Base-by-base conservation (phyloP, 2,113 vertebrate species). In the Circaetus cinerascens region DNA sequence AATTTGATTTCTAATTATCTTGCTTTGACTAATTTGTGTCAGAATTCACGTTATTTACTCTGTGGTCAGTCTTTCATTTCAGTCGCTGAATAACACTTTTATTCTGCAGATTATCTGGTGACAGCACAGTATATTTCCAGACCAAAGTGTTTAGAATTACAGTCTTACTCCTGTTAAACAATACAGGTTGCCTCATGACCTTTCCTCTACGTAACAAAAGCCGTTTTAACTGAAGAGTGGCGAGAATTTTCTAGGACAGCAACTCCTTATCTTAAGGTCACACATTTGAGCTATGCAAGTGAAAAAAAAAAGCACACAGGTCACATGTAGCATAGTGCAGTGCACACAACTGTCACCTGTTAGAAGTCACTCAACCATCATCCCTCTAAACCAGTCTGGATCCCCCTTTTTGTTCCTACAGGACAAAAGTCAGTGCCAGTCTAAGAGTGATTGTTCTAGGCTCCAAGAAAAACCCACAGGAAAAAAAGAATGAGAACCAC, bases 401-500 rank as follows among this genome's bases (percentile, higher is more conserved):
- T 88, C 23, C 50, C 69, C 55, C 15, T 86, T 46, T 80, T 77
- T 59, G 2, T 40, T 93, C 34, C 38, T 66, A 60, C 9, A 40
- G 63, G 27, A 79, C 25, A 84, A 69, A 92, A 93, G 40, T 56
- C 77, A 67, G 45, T 57, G 69, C n/a, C 62, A 80, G 16, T 40
- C 48, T 69, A 51, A 90, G 40, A 90, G 40, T 25, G 23, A 55
- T 41, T 56, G 59, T 68, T 96, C 45, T 48, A 83, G 68, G 34
- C 29, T 90, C 71, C 38, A 59, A 81, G 60, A 86, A 91, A 94
- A 78, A 89, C 57, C 22, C 13, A 43, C n/a, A 66, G 51, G 71
- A 57, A 88, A 88, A 88, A 91, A 93, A 64, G 32, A 88, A 93
- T 73, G 43, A 88, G 72, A 97, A 95, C 13, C 57, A 89, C 43